Evolutionary conservation across 2,113 vertebrate genomes (phyloP), one percentile per base, ranked within the genome.

Genomic region (Coryphaenoides rupestris): DNA sequence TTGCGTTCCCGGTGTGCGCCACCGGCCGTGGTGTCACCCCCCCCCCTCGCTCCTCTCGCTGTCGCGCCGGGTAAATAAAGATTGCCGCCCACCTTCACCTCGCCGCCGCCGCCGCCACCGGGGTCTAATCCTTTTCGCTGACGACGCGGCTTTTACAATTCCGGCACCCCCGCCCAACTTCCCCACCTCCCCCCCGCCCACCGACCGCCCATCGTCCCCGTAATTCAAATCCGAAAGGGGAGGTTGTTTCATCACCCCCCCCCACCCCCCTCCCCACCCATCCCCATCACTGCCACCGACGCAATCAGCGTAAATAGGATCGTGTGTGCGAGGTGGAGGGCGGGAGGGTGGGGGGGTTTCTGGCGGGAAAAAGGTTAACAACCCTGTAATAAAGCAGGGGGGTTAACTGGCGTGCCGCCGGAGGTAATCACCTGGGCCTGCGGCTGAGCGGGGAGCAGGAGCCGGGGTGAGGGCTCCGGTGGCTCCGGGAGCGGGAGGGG

Each of bases 401-500:
- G 59, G 49, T 68, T 58, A 73, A 84, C 70, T 56, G 62, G 61
- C 65, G 56, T 2, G 63, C 66, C 63, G 55, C 21, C 40, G 40
- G 55, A 70, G 61, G n/a, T 19, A 67, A 61, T 82, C 84, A 98
- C 96, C 95, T 96, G 90, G 94, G 92, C 90, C 94, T 93, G 81
- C 91, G 92, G 88, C 87, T 88, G 75, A 80, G 93, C 63, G 93
- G 94, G 16, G 95, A 98, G 77, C 89, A 92, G 69, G 92, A 83
- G 73, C 79, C 84, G 70, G 91, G 86, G 69, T 91, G 92, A 83
- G 94, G 93, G 88, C 88, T 94, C 89, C 89, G 92, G 74, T 90
- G 87, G 70, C 84, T 84, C 86, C 79, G 89, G 81, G 93, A 92
- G 87, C 90, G 94, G 76, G 90, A 90, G 73, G 91, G 86, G 80